A percentile compares a stretch with the other conserved stretches of the same genome.
Evolutionary conservation across 2,888 invertebrate species (phyloP).

Genomic region (Scaeva pyrastri): DNA sequence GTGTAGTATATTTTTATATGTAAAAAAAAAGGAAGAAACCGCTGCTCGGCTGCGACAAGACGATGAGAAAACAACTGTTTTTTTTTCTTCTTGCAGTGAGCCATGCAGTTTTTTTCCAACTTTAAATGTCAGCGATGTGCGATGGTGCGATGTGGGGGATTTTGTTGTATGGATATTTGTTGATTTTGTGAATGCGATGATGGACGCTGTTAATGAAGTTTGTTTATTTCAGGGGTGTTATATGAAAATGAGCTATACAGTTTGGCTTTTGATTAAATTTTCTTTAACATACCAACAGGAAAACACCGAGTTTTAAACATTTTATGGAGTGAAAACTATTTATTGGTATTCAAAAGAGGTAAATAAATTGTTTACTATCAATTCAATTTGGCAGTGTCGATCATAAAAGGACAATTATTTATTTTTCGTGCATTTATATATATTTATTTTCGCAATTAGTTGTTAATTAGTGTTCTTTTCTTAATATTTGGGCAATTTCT

Average conservation of each 20-base stretch:
- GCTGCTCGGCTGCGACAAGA: slow-evolving; percentile 71
- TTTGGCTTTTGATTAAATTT: not conserved
- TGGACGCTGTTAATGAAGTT: slow-evolving; percentile 9
- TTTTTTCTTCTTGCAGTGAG: slow-evolving; percentile 48
- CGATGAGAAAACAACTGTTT: slow-evolving; percentile 74
- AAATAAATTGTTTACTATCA: no score
- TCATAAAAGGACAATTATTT: no score
- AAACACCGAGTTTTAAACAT: no score
- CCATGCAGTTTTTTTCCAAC: slow-evolving; percentile 40
- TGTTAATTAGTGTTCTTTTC: no score
- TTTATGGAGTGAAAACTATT: no score
- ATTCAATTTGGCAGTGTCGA: no score
- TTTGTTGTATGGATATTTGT: slow-evolving; percentile 42
- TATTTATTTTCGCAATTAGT: no score
- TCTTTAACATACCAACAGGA: not conserved
- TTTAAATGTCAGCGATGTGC: slow-evolving; percentile 56
- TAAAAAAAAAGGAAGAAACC: slow-evolving; percentile 73
- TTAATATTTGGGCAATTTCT: no score
- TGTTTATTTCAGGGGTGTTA: slow-evolving; percentile 21
- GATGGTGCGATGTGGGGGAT: not conserved
- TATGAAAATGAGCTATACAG: not conserved
- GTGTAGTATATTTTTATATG: slow-evolving; percentile 46
- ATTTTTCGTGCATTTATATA: no score
- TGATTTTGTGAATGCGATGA: slow-evolving; percentile 30
- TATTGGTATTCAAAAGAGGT: no score